A percentile compares a stretch with the other conserved stretches of the same genome.
Conservation (phyloP, 2,888 invertebrate species). For the Taphrorychus bicolor region DNA sequence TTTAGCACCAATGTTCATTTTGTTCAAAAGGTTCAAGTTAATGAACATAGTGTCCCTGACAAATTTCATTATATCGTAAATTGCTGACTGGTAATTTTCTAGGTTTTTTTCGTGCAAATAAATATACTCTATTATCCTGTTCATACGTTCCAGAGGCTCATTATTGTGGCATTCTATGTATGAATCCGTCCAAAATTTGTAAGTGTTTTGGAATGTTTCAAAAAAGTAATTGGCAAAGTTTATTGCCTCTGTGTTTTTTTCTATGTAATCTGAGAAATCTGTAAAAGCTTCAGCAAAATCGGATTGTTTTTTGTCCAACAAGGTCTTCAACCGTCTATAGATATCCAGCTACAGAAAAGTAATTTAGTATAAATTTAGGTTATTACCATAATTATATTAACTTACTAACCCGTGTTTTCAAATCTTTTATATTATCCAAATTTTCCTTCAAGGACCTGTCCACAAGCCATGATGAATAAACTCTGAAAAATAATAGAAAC, state of each 20-base stretch:
- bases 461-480: constrained; percentile 40
- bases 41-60: constrained; percentile 44
- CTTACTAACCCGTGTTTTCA: constrained; percentile 3
- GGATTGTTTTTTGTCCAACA: too few species aligned
- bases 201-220: constrained; percentile 32
- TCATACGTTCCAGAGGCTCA: constrained; percentile 35
- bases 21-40: constrained; percentile 39
- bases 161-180: too few species aligned
- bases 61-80: constrained; percentile 44
- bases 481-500: too few species aligned
- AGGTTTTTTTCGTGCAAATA: constrained; percentile 44
- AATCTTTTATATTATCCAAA: constrained; percentile 26
- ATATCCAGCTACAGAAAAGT: too few species aligned
- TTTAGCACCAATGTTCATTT: constrained; percentile 45
- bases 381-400: neutral
- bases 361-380: too few species aligned
- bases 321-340: too few species aligned
- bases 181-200: constrained; percentile 35
- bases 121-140: constrained; percentile 40
- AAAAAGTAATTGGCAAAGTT: constrained; percentile 39
- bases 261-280: too few species aligned
- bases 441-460: constrained; percentile 30
- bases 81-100: constrained; percentile 43
- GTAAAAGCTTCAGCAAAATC: too few species aligned
- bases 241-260: neutral